These are phyloP conservation scores for Corythornis vintsioides DNA, from an alignment of 2,113 vertebrate species.

Conservation along the genomic window DNA sequence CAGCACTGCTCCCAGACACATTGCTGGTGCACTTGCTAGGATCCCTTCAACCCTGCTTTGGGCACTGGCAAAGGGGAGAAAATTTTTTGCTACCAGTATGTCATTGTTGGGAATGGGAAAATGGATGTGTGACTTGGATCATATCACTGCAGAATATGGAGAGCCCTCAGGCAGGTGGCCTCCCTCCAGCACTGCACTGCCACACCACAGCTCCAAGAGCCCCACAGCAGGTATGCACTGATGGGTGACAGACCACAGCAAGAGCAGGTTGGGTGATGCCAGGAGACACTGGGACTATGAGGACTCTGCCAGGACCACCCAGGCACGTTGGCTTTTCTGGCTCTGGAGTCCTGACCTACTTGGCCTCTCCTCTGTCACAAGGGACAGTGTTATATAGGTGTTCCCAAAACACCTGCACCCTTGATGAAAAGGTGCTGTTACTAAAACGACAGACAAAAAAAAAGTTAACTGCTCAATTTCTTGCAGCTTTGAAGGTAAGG, in stretches of 20 bases:
- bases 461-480: background rate
- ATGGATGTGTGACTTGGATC: accelerated
- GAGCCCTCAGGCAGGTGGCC: background rate
- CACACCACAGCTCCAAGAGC: background rate
- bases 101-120: background rate
- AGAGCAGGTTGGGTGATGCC: background rate
- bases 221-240: background rate
- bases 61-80: background rate
- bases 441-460: background rate
- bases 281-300: background rate
- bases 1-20: background rate
- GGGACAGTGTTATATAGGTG: background rate
- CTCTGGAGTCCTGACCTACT: background rate
- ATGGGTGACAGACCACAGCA: accelerated
- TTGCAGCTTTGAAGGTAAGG: background rate
- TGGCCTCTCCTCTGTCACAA: background rate
- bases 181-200: background rate
- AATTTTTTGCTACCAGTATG: background rate
- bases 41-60: background rate
- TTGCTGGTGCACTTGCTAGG: conserved; percentile 26
- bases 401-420: background rate
- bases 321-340: background rate
- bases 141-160: background rate
- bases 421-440: background rate
- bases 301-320: background rate